phyloP scores from a whole-genome alignment of 2,113 vertebrate species.

The Nothocercus nigrocapillus region DNA sequence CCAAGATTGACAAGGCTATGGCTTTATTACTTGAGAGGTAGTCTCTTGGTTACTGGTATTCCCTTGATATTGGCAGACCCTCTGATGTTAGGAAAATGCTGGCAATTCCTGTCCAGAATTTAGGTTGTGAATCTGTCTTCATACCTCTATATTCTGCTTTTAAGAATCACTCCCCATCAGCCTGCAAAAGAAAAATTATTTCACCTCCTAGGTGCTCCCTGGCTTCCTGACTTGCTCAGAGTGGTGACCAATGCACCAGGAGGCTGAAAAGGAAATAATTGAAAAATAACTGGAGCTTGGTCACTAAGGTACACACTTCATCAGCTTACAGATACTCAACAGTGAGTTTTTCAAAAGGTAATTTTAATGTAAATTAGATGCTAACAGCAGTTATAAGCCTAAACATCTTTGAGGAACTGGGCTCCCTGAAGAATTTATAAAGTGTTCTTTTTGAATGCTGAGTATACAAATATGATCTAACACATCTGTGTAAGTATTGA shows the following conservation, averaged over 20 bases:
- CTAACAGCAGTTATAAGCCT: background rate
- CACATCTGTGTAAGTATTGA: constrained; percentile 2
- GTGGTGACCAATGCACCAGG: background rate
- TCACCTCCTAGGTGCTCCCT: background rate
- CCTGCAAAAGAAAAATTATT: background rate
- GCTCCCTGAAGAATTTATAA: background rate
- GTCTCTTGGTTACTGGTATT: background rate
- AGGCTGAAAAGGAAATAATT: background rate
- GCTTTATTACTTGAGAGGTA: background rate
- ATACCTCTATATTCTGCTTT: constrained; percentile 24
- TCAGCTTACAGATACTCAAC: background rate
- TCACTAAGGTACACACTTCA: background rate
- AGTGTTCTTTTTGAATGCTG: background rate
- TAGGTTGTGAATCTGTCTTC: background rate
- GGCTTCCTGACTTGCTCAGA: background rate
- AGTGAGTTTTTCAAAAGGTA: background rate
- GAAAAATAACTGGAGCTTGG: background rate
- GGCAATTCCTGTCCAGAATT: background rate
- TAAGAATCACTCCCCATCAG: constrained; percentile 56
- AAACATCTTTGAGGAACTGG: background rate
- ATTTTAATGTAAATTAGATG: background rate
- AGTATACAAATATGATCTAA: background rate
- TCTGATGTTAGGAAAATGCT: background rate
- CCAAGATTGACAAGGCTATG: background rate
- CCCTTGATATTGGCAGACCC: background rate